phyloP scores from a whole-genome alignment of 2,113 vertebrate species.

The Upupa epops region DNA sequence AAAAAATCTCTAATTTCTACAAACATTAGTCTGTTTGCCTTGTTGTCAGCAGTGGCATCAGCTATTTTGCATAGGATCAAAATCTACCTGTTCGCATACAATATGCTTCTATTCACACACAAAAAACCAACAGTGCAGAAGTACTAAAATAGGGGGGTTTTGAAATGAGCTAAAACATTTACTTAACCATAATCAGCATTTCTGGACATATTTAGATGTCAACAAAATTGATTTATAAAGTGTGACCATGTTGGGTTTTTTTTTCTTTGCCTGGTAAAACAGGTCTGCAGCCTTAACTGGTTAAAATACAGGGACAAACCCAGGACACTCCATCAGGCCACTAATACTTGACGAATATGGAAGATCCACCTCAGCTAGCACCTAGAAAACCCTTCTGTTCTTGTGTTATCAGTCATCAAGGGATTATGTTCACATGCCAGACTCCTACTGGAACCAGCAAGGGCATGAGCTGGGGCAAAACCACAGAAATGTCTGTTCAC shows the following conservation, averaged over 20 bases:
- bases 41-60: background rate
- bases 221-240: background rate
- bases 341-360: background rate
- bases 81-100: background rate
- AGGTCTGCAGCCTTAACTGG: background rate
- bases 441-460: background rate
- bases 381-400: background rate
- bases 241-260: background rate
- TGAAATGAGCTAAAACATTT: background rate
- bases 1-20: constrained; percentile 32
- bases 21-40: background rate
- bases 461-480: rapidly evolving
- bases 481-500: rapidly evolving
- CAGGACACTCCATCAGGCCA: background rate
- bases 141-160: background rate
- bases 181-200: background rate
- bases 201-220: background rate
- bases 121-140: background rate
- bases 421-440: rapidly evolving
- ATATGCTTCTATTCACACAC: background rate
- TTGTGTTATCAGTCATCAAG: background rate
- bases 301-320: background rate
- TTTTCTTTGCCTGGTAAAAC: background rate
- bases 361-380: background rate
- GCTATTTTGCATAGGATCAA: background rate